phyloP scores from a whole-genome alignment of 2,797 vertebrate genomes.

The Oreonectes daqikongensis region DNA sequence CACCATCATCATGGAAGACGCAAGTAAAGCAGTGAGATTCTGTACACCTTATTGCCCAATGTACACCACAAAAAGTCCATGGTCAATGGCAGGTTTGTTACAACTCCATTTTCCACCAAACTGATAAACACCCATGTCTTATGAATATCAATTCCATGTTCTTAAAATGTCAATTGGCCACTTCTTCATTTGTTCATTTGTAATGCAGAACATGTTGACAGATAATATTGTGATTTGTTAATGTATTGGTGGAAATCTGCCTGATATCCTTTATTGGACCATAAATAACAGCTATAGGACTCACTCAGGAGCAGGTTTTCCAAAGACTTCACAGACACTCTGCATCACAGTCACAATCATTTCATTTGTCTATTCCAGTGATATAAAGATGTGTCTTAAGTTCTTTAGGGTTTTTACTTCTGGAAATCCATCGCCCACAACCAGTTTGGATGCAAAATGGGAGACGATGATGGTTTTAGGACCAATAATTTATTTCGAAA shows the following conservation, averaged over 20 bases:
- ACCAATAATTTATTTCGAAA: constrained; percentile 57
- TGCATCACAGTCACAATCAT: constrained; percentile 42
- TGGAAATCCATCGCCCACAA: constrained; percentile 20
- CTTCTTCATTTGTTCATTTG: not conserved
- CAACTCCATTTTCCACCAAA: constrained; percentile 44
- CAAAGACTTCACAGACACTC: constrained; percentile 65
- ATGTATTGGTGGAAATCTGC: constrained; percentile 42
- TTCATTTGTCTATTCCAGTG: constrained; percentile 17
- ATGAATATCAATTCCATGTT: not conserved
- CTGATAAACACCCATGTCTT: constrained; percentile 25
- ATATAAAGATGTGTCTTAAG: constrained; percentile 25
- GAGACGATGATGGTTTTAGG: constrained; percentile 29
- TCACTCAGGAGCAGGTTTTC: constrained; percentile 70
- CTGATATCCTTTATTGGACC: constrained; percentile 53
- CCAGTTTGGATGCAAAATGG: not conserved
- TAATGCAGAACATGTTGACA: too few relatives aligned
- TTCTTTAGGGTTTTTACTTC: constrained; percentile 36
- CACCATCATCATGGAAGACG: constrained; percentile 67
- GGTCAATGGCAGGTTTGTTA: constrained; percentile 29
- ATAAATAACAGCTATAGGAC: constrained; percentile 48
- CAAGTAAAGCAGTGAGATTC: constrained; percentile 64
- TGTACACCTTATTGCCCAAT: constrained; percentile 32
- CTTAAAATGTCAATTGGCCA: not conserved
- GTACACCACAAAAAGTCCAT: constrained; percentile 33
- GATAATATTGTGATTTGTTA: not conserved